These are phyloP conservation scores for Pseudocheirus occidentalis DNA, from an alignment of 2,797 vertebrate genomes.

Conservation along the genomic window DNA sequence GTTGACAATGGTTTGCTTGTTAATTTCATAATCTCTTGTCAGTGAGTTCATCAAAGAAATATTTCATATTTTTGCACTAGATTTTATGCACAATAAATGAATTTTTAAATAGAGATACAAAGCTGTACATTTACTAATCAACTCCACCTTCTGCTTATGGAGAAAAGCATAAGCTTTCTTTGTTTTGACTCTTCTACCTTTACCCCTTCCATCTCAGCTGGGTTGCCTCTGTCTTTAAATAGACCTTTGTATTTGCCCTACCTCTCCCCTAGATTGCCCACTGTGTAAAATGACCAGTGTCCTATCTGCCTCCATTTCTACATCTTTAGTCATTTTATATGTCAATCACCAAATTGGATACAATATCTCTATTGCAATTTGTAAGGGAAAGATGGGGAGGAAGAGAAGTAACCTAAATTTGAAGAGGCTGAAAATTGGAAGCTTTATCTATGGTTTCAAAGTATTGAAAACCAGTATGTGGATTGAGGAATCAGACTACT, in stretches of 20 bases:
- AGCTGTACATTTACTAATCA: neutral
- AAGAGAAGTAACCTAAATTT: neutral
- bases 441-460: neutral
- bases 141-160: neutral
- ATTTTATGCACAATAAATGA: neutral
- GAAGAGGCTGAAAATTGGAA: neutral
- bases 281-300: neutral
- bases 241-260: neutral
- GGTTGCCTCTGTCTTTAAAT: neutral
- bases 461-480: neutral
- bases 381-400: neutral
- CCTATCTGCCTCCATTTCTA: neutral
- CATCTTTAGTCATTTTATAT: neutral
- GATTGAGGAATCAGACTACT: neutral
- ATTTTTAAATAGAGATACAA: neutral
- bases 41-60: neutral
- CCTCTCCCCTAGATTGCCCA: neutral
- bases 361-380: neutral
- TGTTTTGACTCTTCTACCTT: neutral
- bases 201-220: neutral
- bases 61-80: neutral
- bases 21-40: neutral
- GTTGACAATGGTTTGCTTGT: neutral
- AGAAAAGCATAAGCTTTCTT: neutral
- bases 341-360: neutral